These are phyloP conservation scores for Meriones unguiculatus DNA, from an alignment of 2,113 vertebrate species.

Conservation along the genomic window DNA sequence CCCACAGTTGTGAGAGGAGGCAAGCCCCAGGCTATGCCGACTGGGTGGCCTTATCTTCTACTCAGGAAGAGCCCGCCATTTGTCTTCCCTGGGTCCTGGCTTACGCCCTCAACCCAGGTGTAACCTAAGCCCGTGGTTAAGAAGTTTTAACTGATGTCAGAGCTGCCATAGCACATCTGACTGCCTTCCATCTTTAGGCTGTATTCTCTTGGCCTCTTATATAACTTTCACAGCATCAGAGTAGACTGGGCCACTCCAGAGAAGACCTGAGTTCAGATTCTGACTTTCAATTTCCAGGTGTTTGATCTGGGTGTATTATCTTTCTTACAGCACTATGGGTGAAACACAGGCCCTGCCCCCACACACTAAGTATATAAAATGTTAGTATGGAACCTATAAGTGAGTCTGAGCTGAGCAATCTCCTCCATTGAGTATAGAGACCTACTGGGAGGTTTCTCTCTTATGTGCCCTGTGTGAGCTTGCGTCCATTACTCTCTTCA, in stretches of 20 bases:
- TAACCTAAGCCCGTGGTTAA: neutral
- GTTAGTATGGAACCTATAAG: neutral
- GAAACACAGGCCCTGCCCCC: neutral
- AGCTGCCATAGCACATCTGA: neutral
- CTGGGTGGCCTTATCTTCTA: neutral
- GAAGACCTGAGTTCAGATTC: neutral
- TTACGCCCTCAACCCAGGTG: neutral
- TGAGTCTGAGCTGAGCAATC: neutral
- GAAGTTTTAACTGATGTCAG: neutral
- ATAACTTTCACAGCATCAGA: neutral
- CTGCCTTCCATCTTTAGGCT: neutral
- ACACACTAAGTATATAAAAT: neutral
- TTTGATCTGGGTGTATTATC: neutral
- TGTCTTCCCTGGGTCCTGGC: neutral
- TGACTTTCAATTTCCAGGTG: neutral
- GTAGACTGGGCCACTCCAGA: neutral
- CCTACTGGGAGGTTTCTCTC: neutral
- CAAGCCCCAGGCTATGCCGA: neutral
- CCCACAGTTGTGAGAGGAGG: neutral
- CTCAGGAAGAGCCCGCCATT: neutral
- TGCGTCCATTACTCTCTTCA: neutral
- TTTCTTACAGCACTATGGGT: neutral
- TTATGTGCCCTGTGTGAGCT: neutral
- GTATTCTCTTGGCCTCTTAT: neutral
- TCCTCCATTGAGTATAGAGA: neutral